These are phyloP conservation scores for Maccullochella peelii DNA, from an alignment of 2,113 vertebrate genomes.

Conservation along the genomic window DNA sequence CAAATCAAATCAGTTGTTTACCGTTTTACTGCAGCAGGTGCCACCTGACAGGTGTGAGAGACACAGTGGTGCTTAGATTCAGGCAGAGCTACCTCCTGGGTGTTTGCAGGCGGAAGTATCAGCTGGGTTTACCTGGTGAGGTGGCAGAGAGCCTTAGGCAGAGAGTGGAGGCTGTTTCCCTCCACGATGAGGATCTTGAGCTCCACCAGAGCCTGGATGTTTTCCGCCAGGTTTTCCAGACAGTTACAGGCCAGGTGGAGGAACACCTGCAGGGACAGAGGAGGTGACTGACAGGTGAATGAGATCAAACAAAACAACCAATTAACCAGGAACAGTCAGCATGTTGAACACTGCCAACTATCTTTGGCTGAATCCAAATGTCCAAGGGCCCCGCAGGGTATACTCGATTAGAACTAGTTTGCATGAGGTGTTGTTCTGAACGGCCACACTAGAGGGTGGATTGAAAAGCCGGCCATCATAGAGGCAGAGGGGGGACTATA, in stretches of 20 bases:
- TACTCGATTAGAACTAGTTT: too few species aligned
- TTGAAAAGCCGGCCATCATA: too few species aligned
- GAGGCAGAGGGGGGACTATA: too few species aligned
- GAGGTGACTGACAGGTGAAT: not conserved
- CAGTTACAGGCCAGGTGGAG: slow-evolving; percentile 90
- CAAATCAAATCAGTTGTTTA: not conserved
- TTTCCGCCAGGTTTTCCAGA: slow-evolving; percentile 91
- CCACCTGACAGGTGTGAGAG: not conserved
- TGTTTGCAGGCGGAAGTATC: not conserved
- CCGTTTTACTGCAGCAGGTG: too few species aligned
- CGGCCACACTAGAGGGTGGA: too few species aligned
- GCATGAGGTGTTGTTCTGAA: too few species aligned
- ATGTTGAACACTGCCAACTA: too few species aligned
- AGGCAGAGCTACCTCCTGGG: not conserved
- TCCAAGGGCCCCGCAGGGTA: too few species aligned
- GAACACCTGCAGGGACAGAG: slow-evolving; percentile 80
- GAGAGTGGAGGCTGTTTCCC: slow-evolving; percentile 87
- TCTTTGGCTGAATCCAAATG: too few species aligned
- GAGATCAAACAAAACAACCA: not conserved
- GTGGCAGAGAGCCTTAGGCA: slow-evolving; percentile 89
- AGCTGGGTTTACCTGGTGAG: not conserved
- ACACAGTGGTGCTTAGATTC: not conserved
- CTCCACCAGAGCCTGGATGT: slow-evolving; percentile 87
- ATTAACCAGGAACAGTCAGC: not conserved
- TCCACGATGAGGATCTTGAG: slow-evolving; percentile 92